phyloP scores from a whole-genome alignment of 2,888 invertebrate genomes.

The Eurois occulta region DNA sequence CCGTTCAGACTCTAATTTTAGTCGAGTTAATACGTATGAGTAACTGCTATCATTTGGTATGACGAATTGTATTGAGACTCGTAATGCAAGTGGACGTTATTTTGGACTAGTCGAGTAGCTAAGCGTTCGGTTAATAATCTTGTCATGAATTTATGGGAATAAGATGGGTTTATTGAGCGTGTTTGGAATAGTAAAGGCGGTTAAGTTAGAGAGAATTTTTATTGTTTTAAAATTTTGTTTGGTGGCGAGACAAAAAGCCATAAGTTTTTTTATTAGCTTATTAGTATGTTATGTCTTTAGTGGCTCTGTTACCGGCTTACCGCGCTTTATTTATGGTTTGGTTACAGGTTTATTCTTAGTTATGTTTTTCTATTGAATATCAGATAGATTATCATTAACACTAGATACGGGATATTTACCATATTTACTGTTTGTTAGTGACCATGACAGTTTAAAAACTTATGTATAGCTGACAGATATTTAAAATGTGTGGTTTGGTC shows the following conservation, averaged over 20 bases:
- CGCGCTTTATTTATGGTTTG: background rate
- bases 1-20: conserved; percentile 73
- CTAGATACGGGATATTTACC: no score
- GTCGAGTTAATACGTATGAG: conserved; percentile 78
- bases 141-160: conserved; percentile 43
- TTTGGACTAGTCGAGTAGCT: conserved; percentile 32
- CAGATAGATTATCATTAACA: no score
- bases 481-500: no score
- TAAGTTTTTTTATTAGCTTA: conserved; percentile 5
- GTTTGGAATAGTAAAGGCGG: background rate
- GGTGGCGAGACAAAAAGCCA: background rate
- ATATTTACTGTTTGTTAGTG: no score
- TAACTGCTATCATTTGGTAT: conserved; percentile 81
- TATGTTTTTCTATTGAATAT: no score
- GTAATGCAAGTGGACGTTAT: conserved; percentile 72
- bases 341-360: background rate
- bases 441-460: no score
- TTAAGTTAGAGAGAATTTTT: background rate
- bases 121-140: conserved; percentile 50
- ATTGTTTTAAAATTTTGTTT: conserved; percentile 10
- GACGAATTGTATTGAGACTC: conserved; percentile 82
- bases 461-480: background rate
- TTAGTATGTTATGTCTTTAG: conserved; percentile 13
- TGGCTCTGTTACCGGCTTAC: background rate
- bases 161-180: conserved; percentile 8